Evolutionary conservation across 2,797 vertebrate species (phyloP).

Genomic region (Erithacus rubecula): DNA sequence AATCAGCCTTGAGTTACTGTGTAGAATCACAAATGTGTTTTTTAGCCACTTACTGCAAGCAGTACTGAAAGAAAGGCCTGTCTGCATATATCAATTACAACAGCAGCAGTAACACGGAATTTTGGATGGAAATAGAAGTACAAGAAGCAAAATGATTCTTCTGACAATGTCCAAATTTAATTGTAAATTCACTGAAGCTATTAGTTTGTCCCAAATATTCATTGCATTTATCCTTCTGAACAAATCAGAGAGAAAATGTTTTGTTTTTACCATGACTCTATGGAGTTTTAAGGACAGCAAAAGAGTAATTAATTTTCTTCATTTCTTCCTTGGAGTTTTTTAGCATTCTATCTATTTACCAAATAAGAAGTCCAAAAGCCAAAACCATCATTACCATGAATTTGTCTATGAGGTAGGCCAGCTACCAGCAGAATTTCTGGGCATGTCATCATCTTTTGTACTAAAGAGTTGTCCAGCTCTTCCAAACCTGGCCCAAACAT

Average conservation of each 20-base stretch:
- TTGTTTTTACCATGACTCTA: not conserved
- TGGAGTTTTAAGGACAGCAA: not conserved
- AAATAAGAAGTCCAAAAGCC: not conserved
- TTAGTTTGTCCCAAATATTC: not conserved
- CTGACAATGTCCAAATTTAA: not conserved
- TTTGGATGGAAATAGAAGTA: not conserved
- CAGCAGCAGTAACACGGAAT: not conserved
- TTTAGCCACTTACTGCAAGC: not conserved
- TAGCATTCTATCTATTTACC: not conserved
- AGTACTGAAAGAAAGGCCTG: not conserved
- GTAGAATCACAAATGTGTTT: not conserved
- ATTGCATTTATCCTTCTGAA: not conserved
- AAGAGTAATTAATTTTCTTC: not conserved
- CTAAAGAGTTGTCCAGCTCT: slow-evolving; percentile 88
- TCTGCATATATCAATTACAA: not conserved
- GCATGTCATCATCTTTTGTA: slow-evolving; percentile 86
- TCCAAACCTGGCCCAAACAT: slow-evolving; percentile 97
- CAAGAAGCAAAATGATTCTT: not conserved
- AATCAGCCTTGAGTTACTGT: not conserved
- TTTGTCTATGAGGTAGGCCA: slow-evolving; percentile 85
- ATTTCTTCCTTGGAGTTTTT: not conserved
- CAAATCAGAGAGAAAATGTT: rapidly evolving
- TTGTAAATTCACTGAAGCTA: not conserved
- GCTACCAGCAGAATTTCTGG: slow-evolving; percentile 84
- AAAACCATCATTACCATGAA: slow-evolving; percentile 80